These are phyloP conservation scores for Chrysaora quinquecirrha DNA, from an alignment of 30 jellyfish, hydroid and myxozoan genomes.

Conservation along the genomic window DNA sequence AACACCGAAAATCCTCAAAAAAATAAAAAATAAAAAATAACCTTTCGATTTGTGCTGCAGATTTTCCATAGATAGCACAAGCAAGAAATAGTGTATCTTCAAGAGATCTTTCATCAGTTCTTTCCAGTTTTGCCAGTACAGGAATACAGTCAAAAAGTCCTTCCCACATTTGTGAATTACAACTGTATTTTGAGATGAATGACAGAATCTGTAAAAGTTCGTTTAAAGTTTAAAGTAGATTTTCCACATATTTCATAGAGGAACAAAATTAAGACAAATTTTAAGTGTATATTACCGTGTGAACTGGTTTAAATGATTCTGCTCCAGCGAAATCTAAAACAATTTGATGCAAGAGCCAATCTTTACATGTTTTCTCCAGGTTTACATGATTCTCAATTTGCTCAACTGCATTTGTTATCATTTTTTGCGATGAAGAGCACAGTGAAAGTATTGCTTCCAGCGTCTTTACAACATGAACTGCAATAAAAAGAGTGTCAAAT, in stretches of 20 bases:
- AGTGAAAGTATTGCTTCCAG: not conserved
- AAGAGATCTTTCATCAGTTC: not conserved
- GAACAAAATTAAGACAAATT: too few species aligned
- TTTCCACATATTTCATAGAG: too few species aligned
- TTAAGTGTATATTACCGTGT: too few species aligned
- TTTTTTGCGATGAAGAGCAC: not conserved
- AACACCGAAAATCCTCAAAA: not conserved
- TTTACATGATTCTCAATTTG: not conserved
- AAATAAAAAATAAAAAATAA: not conserved
- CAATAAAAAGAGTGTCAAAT: not conserved
- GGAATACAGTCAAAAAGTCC: not conserved
- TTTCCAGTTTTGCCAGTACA: not conserved
- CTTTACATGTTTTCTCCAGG: not conserved
- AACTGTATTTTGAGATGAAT: not conserved
- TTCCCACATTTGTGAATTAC: not conserved
- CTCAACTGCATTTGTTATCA: not conserved
- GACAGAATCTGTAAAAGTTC: not conserved
- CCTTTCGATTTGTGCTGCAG: not conserved
- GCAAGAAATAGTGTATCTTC: not conserved
- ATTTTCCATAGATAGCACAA: not conserved
- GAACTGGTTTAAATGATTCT: not conserved
- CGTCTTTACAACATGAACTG: not conserved
- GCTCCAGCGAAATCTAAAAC: not conserved
- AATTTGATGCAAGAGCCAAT: not conserved
- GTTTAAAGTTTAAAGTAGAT: too few species aligned